Evolutionary conservation across 1,140 invertebrate genomes (phyloP).

Genomic region (Odontomachus brunneus): DNA sequence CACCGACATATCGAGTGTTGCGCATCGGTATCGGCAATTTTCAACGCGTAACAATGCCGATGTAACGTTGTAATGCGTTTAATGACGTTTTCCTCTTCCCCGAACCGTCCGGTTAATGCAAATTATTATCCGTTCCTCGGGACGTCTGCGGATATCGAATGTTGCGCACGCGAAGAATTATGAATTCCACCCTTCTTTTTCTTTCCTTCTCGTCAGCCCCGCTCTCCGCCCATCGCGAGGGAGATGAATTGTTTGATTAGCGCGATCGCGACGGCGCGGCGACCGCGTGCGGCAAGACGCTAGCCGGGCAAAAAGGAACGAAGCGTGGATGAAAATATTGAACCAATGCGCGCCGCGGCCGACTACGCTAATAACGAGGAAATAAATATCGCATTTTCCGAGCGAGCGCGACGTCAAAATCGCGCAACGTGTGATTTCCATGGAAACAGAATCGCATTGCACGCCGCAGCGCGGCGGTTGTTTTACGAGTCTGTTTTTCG

Average conservation of each 20-base stretch:
- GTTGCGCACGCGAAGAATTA: neutral
- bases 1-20: neutral
- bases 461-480: slow-evolving; percentile 32
- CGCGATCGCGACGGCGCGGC: too few relatives aligned
- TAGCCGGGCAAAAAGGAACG: neutral
- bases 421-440: slow-evolving; percentile 71
- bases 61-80: too few relatives aligned
- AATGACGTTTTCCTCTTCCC: too few relatives aligned
- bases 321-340: slow-evolving; percentile 32
- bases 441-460: slow-evolving; percentile 64
- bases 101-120: neutral
- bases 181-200: neutral
- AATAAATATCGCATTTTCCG: slow-evolving; percentile 52
- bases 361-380: slow-evolving; percentile 44
- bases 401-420: slow-evolving; percentile 52
- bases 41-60: neutral
- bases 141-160: neutral
- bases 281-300: neutral
- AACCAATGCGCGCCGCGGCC: neutral
- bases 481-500: slow-evolving; percentile 78
- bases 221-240: neutral
- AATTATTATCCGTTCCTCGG: neutral
- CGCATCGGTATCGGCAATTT: neutral
- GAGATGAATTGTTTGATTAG: neutral
- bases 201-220: neutral